Evolutionary conservation across 2,888 invertebrate species (phyloP), one percentile per base, ranked within the genome.

Genomic region (Drosophila demipolita): DNA sequence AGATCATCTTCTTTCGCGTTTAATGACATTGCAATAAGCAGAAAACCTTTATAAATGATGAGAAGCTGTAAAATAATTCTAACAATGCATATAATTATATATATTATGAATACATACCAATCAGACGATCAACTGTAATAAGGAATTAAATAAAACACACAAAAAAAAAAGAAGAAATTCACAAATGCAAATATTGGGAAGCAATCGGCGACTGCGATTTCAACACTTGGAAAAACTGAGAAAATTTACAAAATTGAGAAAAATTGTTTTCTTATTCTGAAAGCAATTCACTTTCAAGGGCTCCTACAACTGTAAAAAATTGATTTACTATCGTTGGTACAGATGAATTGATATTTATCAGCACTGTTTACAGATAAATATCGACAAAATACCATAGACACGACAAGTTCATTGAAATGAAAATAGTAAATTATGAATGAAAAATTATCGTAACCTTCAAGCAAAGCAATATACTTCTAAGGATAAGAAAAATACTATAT

Each of bases 1-100:
- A 92, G 33, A 15, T 29, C 17, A 11, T 50, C 77, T 33, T 91
- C 82, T 20, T 85, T 62, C 23, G 52, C 64, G 1, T 82, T 65
- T 42, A 9, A 23, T 33, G 65, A 12, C 83, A 83, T 81, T 6
- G 12, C n/a, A 11, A 26, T 7, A 48, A 45, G 29, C 73, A 80
- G 65, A 9, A 69, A 67, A 26, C 12, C 45, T 7, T 6, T 12
- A 35, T 55, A 36, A 29, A 38, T n/a, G 8, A 20, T 20, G 23
- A 20, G 35, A 23, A 29, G 45, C 29, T 42, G 26, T 15, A 36
- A 48, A 64, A 29, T 35, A 23, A 29, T 23, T n/a, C 15, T 6
- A 36, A 58, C n/a, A n/a, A 4, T 35, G 9, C 23, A 52, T 11
- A 52, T 35, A 36, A 1, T 20, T 9, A 29, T 38, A 32, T n/a